Conservation (phyloP, 1,140 invertebrate genomes). For the Drosophila repletoides region DNA sequence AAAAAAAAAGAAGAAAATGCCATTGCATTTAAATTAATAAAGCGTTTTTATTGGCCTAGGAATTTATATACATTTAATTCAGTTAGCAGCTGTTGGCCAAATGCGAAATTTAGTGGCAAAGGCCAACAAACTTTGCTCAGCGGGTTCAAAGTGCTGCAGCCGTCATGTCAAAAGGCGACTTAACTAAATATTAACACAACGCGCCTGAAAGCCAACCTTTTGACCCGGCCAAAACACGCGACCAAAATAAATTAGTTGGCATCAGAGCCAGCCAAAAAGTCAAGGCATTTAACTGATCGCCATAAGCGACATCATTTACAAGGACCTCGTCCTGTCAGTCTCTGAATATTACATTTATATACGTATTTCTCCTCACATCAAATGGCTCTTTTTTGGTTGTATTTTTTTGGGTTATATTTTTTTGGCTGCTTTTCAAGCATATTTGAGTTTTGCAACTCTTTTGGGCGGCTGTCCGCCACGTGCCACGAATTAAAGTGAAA, state of each 20-base stretch:
- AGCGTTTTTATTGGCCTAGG: background rate
- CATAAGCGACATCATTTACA: slow-evolving; percentile 31
- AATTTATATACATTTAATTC: no score
- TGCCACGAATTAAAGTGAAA: slow-evolving; percentile 41
- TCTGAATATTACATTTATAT: background rate
- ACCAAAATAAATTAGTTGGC: slow-evolving; percentile 53
- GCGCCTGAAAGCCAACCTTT: background rate
- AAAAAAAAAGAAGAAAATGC: no score
- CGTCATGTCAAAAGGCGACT: background rate
- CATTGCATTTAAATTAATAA: slow-evolving; percentile 18
- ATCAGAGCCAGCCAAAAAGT: slow-evolving; percentile 14
- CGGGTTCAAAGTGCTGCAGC: background rate
- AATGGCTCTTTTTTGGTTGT: slow-evolving; percentile 22
- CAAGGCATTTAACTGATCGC: slow-evolving; percentile 51
- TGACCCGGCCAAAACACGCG: slow-evolving; percentile 36
- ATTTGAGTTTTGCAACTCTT: slow-evolving; percentile 41
- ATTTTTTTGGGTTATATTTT: background rate
- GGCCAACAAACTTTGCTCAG: background rate
- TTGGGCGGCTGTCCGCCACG: slow-evolving; percentile 8
- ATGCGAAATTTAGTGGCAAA: background rate
- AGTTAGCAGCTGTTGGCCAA: background rate
- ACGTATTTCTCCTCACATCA: slow-evolving; percentile 15
- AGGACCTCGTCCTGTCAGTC: background rate
- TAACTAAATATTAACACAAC: background rate
- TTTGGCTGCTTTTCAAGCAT: slow-evolving; percentile 11